Evolutionary conservation across 2,888 invertebrate genomes (phyloP).

Genomic region (Molorchus minor): DNA sequence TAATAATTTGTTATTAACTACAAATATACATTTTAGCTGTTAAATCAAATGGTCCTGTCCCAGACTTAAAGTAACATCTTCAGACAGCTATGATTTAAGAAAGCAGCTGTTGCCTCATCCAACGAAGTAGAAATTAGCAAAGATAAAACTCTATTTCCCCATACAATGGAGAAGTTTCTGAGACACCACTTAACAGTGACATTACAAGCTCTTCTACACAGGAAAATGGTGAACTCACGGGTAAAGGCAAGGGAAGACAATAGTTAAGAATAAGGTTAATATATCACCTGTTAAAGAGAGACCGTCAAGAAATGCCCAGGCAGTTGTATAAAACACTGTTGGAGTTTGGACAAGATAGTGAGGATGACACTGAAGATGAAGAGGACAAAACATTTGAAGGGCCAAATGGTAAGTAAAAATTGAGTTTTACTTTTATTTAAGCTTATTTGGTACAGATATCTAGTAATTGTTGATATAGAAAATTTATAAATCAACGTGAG

Average conservation of each 20-base stretch:
- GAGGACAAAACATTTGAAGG: conserved; percentile 74
- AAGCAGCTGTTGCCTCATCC: conserved; percentile 28
- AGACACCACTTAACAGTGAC: conserved; percentile 36
- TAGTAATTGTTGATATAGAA: too few species aligned
- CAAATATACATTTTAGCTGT: too few species aligned
- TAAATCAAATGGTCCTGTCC: conserved; percentile 41
- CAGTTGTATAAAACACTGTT: conserved; percentile 67
- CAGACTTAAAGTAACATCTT: conserved; percentile 44
- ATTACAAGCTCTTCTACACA: conserved; percentile 52
- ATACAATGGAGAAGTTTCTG: conserved; percentile 55
- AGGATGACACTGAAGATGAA: conserved; percentile 70
- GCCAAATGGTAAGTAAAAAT: conserved; percentile 50
- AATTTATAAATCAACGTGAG: too few species aligned
- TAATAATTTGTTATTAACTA: too few species aligned
- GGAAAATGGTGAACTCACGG: conserved; percentile 64
- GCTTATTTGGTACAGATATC: too few species aligned
- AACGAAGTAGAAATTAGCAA: conserved; percentile 29
- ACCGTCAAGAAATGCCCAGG: conserved; percentile 52
- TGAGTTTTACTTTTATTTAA: too few species aligned
- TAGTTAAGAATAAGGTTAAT: conserved; percentile 42
- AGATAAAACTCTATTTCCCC: conserved; percentile 29
- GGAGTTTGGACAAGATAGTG: conserved; percentile 62
- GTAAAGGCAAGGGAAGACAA: conserved; percentile 58
- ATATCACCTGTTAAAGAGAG: conserved; percentile 44
- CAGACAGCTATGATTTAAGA: conserved; percentile 47